Base-by-base conservation (phyloP, 2,797 vertebrate species). In the Xenentodon cancila region DNA sequence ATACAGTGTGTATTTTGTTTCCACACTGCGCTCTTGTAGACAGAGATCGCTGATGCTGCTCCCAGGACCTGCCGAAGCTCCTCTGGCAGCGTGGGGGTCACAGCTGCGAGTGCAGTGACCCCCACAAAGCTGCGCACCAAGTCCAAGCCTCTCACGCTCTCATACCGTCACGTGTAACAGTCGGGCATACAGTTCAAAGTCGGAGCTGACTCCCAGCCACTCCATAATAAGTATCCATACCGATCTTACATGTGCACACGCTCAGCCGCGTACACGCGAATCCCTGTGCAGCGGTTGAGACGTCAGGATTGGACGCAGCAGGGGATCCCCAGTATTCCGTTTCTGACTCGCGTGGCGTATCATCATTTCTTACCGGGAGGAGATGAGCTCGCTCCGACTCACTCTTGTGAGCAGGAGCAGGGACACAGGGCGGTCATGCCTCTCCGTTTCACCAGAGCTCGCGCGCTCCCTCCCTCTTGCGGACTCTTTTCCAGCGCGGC, bases 291-390 rank as follows among this genome's bases (percentile, higher is more conserved):
- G 60, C 60, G 65, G 77, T 65, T 71, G 73, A 58, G 79, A 82
- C 85, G 86, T 88, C 84, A 84, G 86, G 82, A 88, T 88, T 85
- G 89, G 88, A 82, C 89, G 72, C 89, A 89, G 88, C 89, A 42
- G 89, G 89, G 89, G 87, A 81, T 90, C 84, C 89, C 87, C 77
- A 64, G 3, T 78, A 51, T 59, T 79, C 73, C 70, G 80, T 74
- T 79, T 83, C 79, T 82, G 88, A 83, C 81, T 86, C 71, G 82
- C 68, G 25, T 73, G 76, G 81, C 86, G 53, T 64, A 84, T 86
- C 86, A 82, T 85, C 82, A 57, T 83, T 79, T 64, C 66, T 76
- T 68, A 73, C 74, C 69, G 72, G 66, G 80, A 84, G 82, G 79
- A 82, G 86, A 83, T 72, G 80, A 80, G 78, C 82, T 79, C 45